A percentile compares a stretch with the other conserved stretches of the same genome.
phyloP scores from a whole-genome alignment of 1,140 invertebrate genomes.

The Zophobas morio region DNA sequence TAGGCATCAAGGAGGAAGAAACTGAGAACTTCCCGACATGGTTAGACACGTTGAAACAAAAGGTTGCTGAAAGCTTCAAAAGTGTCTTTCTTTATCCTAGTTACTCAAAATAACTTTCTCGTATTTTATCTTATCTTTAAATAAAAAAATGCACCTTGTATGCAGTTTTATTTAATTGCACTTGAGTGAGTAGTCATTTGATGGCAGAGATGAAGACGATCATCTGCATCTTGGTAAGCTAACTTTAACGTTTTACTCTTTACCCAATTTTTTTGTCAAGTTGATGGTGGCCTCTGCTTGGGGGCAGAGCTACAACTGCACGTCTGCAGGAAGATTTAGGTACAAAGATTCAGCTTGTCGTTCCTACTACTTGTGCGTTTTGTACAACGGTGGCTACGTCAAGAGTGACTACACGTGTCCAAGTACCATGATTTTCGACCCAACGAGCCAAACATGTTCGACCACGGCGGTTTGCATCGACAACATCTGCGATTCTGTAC shows the following conservation, averaged over 20 bases:
- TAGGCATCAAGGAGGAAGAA: too few relatives aligned
- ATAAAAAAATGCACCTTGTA: conserved; percentile 7
- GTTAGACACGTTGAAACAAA: too few relatives aligned
- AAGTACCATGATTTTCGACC: conserved; percentile 25
- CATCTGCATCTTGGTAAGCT: conserved; percentile 8
- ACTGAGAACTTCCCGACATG: too few relatives aligned
- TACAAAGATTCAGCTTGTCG: conserved; percentile 18
- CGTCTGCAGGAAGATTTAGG: conserved; percentile 15
- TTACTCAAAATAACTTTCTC: neutral
- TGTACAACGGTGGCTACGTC: neutral
- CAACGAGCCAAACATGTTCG: conserved; percentile 18
- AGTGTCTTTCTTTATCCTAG: too few relatives aligned
- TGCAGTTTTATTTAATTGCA: conserved; percentile 10
- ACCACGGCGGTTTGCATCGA: conserved; percentile 20
- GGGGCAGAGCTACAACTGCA: conserved; percentile 24
- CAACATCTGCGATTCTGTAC: conserved; percentile 14
- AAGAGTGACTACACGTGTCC: conserved; percentile 42
- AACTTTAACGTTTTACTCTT: neutral
- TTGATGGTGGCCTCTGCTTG: neutral
- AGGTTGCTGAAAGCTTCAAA: too few relatives aligned
- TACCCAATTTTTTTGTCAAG: conserved; percentile 6
- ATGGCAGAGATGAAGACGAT: conserved; percentile 3
- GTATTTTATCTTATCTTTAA: conserved; percentile 5
- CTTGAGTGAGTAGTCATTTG: neutral
- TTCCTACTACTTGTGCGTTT: conserved; percentile 15